phyloP scores from a whole-genome alignment of 2,888 invertebrate genomes.

The Chaitophorus viminalis region DNA sequence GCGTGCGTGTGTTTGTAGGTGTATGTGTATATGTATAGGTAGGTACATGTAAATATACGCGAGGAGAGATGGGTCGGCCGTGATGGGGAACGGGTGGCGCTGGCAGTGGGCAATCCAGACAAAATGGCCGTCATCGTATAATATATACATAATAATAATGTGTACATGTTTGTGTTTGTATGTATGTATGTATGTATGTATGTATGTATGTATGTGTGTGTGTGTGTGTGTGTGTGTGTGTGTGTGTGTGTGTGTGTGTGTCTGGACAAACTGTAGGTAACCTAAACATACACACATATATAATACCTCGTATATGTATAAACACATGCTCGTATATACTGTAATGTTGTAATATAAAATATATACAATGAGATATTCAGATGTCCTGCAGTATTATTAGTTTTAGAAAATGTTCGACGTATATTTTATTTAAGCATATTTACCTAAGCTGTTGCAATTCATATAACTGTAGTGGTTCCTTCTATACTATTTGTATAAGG shows the following conservation, averaged over 20 bases:
- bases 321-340: not conserved
- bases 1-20: not conserved
- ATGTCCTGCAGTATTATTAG: too few species aligned
- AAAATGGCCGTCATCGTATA: slow-evolving; percentile 49
- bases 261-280: not conserved
- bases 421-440: too few species aligned
- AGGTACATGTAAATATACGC: not conserved
- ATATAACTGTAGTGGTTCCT: too few species aligned
- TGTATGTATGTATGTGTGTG: not conserved
- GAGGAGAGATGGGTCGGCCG: not conserved
- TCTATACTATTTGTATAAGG: too few species aligned
- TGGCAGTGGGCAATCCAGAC: slow-evolving; percentile 36
- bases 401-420: too few species aligned
- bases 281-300: not conserved
- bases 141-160: slow-evolving; percentile 25
- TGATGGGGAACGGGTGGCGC: slow-evolving; percentile 19
- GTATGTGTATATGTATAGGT: not conserved
- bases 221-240: not conserved
- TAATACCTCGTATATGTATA: too few species aligned
- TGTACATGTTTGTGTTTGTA: not conserved
- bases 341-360: too few species aligned
- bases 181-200: too few species aligned
- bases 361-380: too few species aligned
- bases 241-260: not conserved
- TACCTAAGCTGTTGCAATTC: too few species aligned